These are phyloP conservation scores for Chrysaora quinquecirrha DNA, from an alignment of 30 jellyfish, hydroid and myxozoan species.

Conservation along the genomic window DNA sequence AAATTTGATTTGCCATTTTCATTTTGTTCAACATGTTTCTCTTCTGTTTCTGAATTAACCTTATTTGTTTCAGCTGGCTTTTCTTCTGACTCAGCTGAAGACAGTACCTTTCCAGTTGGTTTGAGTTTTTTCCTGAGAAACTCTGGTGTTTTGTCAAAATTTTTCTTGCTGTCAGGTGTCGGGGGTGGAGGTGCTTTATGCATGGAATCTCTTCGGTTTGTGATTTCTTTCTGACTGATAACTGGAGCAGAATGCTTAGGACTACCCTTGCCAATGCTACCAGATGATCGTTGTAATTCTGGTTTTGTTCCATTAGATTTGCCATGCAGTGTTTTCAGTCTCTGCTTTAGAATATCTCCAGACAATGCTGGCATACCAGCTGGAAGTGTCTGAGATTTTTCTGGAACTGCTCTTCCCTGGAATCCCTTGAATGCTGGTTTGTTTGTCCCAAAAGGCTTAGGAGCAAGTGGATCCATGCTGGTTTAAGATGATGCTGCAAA, in stretches of 20 bases:
- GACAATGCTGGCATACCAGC: slow-evolving; percentile 50
- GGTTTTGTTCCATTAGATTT: not conserved
- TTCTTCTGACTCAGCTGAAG: not conserved
- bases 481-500: too few relatives aligned
- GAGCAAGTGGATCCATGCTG: slow-evolving; percentile 4
- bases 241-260: slow-evolving; percentile 19
- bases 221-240: slow-evolving; percentile 15
- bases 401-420: not conserved
- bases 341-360: slow-evolving; percentile 50
- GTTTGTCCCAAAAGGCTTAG: not conserved
- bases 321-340: slow-evolving; percentile 19
- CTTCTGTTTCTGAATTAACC: not conserved
- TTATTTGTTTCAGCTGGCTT: too few relatives aligned
- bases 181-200: slow-evolving; percentile 67
- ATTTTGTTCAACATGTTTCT: not conserved
- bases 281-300: not conserved
- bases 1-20: not conserved
- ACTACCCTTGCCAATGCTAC: not conserved
- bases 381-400: slow-evolving; percentile 16
- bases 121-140: slow-evolving; percentile 50
- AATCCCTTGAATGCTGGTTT: not conserved
- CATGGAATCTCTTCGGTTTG: slow-evolving; percentile 33
- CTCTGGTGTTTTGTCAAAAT: slow-evolving; percentile 36
- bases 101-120: slow-evolving; percentile 7
- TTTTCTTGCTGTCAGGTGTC: slow-evolving; percentile 41